phyloP scores from a whole-genome alignment of 2,888 invertebrate species.

The Ichneumon xanthorius region DNA sequence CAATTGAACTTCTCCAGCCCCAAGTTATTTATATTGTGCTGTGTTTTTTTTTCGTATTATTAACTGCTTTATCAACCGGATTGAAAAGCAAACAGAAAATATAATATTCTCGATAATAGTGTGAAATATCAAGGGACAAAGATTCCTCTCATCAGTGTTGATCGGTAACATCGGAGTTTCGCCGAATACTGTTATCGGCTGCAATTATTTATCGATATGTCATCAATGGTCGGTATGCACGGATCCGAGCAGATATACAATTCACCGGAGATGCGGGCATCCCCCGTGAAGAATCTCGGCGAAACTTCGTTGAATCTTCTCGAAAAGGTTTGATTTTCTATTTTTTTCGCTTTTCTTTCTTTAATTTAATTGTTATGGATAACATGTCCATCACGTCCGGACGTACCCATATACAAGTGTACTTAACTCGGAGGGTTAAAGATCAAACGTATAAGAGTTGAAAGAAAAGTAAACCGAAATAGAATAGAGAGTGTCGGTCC shows the following conservation, averaged over 20 bases:
- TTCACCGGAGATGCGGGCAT: constrained; percentile 48
- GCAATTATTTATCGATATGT: not conserved
- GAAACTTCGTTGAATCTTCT: constrained; percentile 72
- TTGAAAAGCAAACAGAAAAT: constrained; percentile 9
- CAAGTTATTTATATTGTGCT: constrained; percentile 17
- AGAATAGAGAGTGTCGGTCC: constrained; percentile 75
- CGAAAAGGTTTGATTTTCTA: constrained; percentile 71
- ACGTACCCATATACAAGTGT: not conserved
- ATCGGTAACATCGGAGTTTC: not conserved
- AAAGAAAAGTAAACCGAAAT: constrained; percentile 74
- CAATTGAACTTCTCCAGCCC: no score
- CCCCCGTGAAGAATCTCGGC: constrained; percentile 65
- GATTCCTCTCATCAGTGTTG: not conserved
- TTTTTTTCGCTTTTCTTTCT: not conserved
- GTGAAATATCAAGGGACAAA: not conserved
- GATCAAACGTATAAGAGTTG: constrained; percentile 29
- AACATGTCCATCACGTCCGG: not conserved
- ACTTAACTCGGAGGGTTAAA: constrained; percentile 4
- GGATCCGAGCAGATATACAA: constrained; percentile 57
- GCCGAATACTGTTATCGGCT: not conserved
- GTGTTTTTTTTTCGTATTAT: not conserved
- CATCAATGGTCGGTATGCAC: constrained; percentile 38
- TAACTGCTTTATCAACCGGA: constrained; percentile 27
- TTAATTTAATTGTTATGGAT: constrained; percentile 5
- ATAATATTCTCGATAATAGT: not conserved